Evolutionary conservation across 35 echinoderm and acorn worm genomes (phyloP), one percentile per base, ranked within the genome.

Genomic region (Amphiura filiformis): DNA sequence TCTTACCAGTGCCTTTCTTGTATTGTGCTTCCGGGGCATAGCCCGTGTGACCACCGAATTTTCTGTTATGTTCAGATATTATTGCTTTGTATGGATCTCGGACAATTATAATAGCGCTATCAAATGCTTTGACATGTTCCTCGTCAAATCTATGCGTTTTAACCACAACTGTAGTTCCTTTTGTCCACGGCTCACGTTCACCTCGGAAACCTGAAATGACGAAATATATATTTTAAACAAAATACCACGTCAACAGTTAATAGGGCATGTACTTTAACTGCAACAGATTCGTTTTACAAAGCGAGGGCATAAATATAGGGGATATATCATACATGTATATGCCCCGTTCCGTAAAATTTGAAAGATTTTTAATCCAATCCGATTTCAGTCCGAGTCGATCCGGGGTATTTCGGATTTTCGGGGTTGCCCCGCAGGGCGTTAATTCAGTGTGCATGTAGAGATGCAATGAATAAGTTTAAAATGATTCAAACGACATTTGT

Each of bases 31-130:
- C 93, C 20, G 33, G 93, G 36, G 96, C 96, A 83, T 87, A 93
- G 2, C 96, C 96, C 0, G 93, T 94, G 41, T 99, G 96, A 13
- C 93, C 96, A 20, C 93, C 96, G 79, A 99, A 99, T 80, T 99
- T 99, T 28, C 93, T 81, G 41, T 99, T 99, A 81, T 99, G 96
- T 82, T 99, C 96, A 0, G 96, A 92, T 36, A 99, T 65, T 35
- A 99, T 95, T 36, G 96, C 96, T n/a, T 99, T 94, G 65, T 99
- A 99, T 11, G 96, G 96, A 41, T 99, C 91, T 57, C 96, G 23
- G 14, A 99, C 90, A 37, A 99, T 90, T 18, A 95, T 30, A 26
- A 95, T 88, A 26, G 81, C 93, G 14, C 77, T 89, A 31, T 99
- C 93, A 37, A 84, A 99, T 32, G 49, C 39, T 20, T 79, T 33